Base-by-base conservation (phyloP, 2,113 vertebrate species). In the Athene cunicularia region DNA sequence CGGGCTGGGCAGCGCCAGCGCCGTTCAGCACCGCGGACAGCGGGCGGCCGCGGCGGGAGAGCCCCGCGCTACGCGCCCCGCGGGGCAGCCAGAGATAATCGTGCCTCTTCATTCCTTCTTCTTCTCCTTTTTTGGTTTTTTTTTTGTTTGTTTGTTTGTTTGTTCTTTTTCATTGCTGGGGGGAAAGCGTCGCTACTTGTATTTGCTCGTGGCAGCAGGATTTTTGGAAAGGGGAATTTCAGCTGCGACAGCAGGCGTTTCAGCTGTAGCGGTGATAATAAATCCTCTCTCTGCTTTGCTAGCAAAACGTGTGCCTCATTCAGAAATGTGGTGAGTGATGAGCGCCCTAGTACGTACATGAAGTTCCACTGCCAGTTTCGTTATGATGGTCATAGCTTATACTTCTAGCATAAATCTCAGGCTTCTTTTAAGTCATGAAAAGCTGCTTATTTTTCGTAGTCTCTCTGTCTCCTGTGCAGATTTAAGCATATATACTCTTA, bases 181-280 rank as follows among this genome's bases (percentile, higher is more conserved):
- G 43, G 45, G 45, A 9, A 53, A 76, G 45, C 39, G 62, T 87
- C 45, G 81, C 81, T 85, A 6, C 70, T 88, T 27, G 66, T 62
- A 18, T 68, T 80, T 37, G 75, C 60, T 77, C 41, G 88, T 63
- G 94, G 90, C 87, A 94, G 96, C 70, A 35, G 94, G 89, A 24
- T 80, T 94, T 95, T 77, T 73, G 59, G 75, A 53, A 70, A 71
- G 79, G 90, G 59, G 53, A 88, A 95, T 96, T 93, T 88, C 76
- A 71, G 80, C 97, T 97, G 97, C 86, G 77, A 95, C 96, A 97
- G 97, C 93, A 93, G 73, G 89, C 97, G 55, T 88, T 80, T 86
- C 21, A 63, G 90, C 94, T 74, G 45, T 63, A 88, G 88, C 77
- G 83, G 74, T 27, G 68, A 41, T 73, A 23, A 74, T 93, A 76